Percentiles rank a stretch among this genome's conserved stretches.
These are phyloP conservation scores for Donacobius atricapilla DNA, from an alignment of 2,113 vertebrate genomes.

Conservation along the genomic window DNA sequence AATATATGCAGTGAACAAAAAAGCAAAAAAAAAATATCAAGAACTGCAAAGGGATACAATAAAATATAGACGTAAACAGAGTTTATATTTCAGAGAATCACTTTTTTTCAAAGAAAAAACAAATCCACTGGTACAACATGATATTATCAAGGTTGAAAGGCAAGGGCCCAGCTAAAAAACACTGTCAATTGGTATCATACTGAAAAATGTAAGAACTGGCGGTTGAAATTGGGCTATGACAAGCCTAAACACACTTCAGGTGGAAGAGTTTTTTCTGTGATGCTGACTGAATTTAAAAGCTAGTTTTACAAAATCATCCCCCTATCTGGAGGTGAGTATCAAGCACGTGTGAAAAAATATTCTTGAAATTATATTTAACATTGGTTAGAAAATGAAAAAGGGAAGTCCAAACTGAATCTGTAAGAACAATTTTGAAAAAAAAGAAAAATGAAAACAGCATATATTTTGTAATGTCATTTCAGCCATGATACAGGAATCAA, in stretches of 20 bases:
- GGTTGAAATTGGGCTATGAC: not conserved
- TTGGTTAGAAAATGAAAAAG: not conserved
- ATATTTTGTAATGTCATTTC: not conserved
- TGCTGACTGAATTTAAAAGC: not conserved
- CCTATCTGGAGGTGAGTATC: not conserved
- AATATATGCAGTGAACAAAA: not conserved
- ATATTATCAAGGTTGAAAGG: not conserved
- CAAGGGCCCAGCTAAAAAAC: not conserved
- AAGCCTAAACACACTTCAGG: not conserved
- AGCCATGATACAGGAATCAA: not conserved
- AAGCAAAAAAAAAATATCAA: not conserved
- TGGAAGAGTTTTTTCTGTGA: not conserved
- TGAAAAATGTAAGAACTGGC: not conserved
- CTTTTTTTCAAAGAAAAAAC: not conserved
- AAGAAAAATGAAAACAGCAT: not conserved
- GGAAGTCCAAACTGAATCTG: not conserved
- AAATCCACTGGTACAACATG: not conserved
- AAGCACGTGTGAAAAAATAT: not conserved
- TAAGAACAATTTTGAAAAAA: not conserved
- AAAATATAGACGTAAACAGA: not conserved
- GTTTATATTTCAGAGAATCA: not conserved
- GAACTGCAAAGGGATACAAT: not conserved
- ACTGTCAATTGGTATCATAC: not conserved
- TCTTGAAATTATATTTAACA: not conserved
- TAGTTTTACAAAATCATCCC: not conserved